Base-by-base conservation (phyloP, 1,140 invertebrate genomes). In the Lordiphosa stackelbergi region DNA sequence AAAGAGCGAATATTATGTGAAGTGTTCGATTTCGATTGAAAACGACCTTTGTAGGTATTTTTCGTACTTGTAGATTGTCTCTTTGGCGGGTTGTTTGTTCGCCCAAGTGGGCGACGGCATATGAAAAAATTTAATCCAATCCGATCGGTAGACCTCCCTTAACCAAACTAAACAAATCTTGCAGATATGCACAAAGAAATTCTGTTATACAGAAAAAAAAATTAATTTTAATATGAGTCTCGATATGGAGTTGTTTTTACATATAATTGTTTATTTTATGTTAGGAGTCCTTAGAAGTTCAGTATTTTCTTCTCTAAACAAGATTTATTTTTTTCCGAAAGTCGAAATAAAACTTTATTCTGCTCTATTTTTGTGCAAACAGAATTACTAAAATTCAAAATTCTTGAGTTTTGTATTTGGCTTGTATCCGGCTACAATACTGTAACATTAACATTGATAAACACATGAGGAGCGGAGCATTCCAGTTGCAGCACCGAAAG, bases 371-470 rank as follows among this genome's bases (percentile, higher is more conserved):
- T 19, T 3, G 19, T 1, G 19, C 2, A 19, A 19, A 19, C 19
- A 19, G 19, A 19, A 19, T 19, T 19, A 19, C 19, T 19, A 19
- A 24, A 24, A 1, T 24, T 24, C 5, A 24, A 24, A 24, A 24
- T 24, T n/a, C n/a, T n/a, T n/a, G 22, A 1, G 22, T 24, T 24
- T 24, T 24, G 5, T 34, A 16, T 38, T 34, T 53, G 8, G 6
- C 28, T 31, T 31, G 28, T 63, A 48, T 47, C 43, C 47, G 53
- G 53, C 53, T 61, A 70, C 57, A 78, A 69, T 74, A 81, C 70
- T 78, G 74, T 79, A 75, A 79, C 74, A 78, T 78, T 78, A 74
- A 78, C 57, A 70, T 70, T 74, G 75, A 78, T 79, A 70, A 79
- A 70, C 66, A 31, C 0, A 8, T 7, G 28, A 31, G 28, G 28